Percentiles rank a stretch among this genome's conserved stretches.
phyloP scores from a whole-genome alignment of 2,797 vertebrate genomes.

The Passerculus sandwichensis region DNA sequence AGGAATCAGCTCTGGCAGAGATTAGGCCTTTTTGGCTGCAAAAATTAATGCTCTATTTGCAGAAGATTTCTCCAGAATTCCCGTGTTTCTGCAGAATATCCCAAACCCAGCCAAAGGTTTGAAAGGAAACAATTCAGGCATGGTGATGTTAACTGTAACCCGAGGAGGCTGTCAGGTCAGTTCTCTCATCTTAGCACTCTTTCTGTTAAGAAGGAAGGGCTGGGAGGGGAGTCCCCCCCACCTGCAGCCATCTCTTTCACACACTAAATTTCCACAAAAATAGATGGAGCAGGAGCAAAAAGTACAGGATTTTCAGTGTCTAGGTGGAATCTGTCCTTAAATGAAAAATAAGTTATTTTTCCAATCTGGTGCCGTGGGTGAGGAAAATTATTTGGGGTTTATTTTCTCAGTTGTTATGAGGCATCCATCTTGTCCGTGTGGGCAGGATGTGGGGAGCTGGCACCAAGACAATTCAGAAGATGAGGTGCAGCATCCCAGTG shows the following conservation, averaged over 20 bases:
- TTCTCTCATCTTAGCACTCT: neutral
- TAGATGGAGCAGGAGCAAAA: neutral
- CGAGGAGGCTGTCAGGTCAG: neutral
- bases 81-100: neutral
- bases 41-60: neutral
- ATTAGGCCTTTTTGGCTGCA: neutral
- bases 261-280: neutral
- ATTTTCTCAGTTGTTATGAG: neutral
- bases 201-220: neutral
- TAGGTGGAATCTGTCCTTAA: neutral
- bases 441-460: neutral
- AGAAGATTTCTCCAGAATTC: conserved; percentile 24
- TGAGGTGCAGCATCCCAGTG: neutral
- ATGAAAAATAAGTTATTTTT: neutral
- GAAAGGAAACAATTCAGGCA: neutral
- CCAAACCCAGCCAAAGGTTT: neutral
- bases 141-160: neutral
- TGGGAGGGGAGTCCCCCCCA: neutral
- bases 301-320: neutral
- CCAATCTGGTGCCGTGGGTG: neutral
- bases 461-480: neutral
- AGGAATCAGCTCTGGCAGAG: neutral
- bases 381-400: neutral
- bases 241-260: neutral
- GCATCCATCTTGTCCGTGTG: neutral